phyloP scores from a whole-genome alignment of 2,113 vertebrate species.

The Alligator sinensis region DNA sequence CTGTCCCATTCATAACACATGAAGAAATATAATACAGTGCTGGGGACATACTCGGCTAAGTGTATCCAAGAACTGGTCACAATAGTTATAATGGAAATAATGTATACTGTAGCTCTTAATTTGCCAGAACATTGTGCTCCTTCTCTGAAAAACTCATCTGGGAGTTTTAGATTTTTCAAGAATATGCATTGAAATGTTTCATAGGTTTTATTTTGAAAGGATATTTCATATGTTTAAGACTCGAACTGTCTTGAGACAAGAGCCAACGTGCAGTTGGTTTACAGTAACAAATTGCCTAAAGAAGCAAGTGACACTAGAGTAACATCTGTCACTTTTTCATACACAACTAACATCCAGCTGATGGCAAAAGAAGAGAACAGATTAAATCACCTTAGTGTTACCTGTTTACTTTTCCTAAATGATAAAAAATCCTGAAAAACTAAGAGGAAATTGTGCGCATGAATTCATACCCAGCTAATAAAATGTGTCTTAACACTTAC shows the following conservation, averaged over 20 bases:
- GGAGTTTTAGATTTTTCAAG: neutral
- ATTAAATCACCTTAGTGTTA: neutral
- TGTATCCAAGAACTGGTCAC: neutral
- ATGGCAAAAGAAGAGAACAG: neutral
- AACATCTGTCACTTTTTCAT: neutral
- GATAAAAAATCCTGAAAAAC: rapidly evolving
- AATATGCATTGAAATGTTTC: neutral
- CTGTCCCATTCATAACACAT: neutral
- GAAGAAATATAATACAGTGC: neutral
- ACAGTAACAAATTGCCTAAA: neutral
- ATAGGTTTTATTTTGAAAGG: neutral
- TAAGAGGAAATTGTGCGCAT: neutral
- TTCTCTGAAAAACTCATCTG: neutral
- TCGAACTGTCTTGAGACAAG: neutral
- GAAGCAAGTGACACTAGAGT: neutral
- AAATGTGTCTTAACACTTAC: neutral
- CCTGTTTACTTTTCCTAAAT: neutral
- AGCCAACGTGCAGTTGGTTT: neutral
- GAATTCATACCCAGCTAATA: neutral
- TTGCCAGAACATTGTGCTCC: neutral
- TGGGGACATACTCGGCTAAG: neutral
- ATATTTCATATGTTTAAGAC: neutral
- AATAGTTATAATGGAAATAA: neutral
- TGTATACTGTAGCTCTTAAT: neutral
- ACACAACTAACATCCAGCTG: neutral